Evolutionary conservation across 2,888 invertebrate species (phyloP), one percentile per base, ranked within the genome.

Genomic region (Eupithecia vulgata): DNA sequence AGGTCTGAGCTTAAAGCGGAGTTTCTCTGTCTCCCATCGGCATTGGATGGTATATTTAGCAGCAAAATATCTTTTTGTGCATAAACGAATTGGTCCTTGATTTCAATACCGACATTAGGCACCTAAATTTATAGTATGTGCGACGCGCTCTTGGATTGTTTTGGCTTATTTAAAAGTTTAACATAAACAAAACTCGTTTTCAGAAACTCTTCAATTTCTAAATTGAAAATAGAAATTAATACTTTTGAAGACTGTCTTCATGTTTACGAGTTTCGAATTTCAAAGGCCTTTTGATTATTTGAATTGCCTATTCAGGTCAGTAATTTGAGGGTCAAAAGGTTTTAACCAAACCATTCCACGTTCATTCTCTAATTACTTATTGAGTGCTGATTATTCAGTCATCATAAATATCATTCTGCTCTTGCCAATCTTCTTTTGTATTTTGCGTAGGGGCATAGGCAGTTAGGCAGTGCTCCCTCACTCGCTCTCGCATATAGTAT

Each of bases 191-290:
- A 61, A 61, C 34, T 30, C 61, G 17, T 34, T 61, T 34, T 7
- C 30, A 34, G 21, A 4, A 65, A 65, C 65, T 64, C 37, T 40
- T 65, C 15, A 1, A 65, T 37, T 65, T 25, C 17, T 37, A 12
- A 35, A 40, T 65, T 65, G 65, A 42, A 79, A 76, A 68, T 76
- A 72, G 73, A 72, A 78, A 74, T 76, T 70, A 70, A 76, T 72
- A 73, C 76, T 76, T 71, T 74, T 67, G 68, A 79, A 74, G 74
- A 76, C 74, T 77, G 73, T 68, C 75, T 76, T 65, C 66, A 42
- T 75, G 76, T 76, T 77, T 76, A 76, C 71, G 73, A 74, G 75
- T 78, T 76, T 72, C 52, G 37, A 70, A 72, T 72, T 78, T 71
- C 57, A 48, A 71, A 71, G 71, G 66, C 69, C 37, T 21, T 64